Evolutionary conservation across 2,113 vertebrate genomes (phyloP).

Genomic region (Bostrychus sinensis): DNA sequence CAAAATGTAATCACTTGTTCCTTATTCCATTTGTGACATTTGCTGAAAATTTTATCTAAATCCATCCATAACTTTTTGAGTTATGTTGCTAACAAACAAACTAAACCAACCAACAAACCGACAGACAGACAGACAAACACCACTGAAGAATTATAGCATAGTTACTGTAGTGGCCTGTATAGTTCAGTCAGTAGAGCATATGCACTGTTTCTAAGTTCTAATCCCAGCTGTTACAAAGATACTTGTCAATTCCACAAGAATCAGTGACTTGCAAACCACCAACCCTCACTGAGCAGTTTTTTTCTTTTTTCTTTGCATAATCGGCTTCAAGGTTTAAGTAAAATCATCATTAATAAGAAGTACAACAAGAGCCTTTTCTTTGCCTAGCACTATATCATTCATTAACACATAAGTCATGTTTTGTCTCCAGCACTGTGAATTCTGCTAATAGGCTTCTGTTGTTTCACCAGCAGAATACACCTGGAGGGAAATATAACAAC

Average conservation of each 20-base stretch:
- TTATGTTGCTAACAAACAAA: too few relatives aligned
- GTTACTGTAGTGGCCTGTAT: too few relatives aligned
- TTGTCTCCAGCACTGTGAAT: neutral
- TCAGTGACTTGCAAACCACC: conserved; percentile 19
- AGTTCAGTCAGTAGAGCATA: too few relatives aligned
- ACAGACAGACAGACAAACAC: too few relatives aligned
- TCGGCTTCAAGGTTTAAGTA: conserved; percentile 7
- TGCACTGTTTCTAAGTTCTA: too few relatives aligned
- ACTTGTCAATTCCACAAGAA: neutral
- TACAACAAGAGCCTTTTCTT: conserved; percentile 1
- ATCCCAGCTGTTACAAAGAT: too few relatives aligned
- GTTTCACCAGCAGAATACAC: neutral
- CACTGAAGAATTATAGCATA: too few relatives aligned
- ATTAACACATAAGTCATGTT: neutral
- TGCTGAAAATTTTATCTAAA: too few relatives aligned
- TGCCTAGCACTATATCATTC: conserved; percentile 1
- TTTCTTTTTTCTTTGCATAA: conserved; percentile 4
- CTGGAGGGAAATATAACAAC: conserved; percentile 3
- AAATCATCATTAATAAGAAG: conserved; percentile 5
- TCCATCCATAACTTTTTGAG: too few relatives aligned
- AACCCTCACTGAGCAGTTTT: neutral
- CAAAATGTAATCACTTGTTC: too few relatives aligned
- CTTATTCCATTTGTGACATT: too few relatives aligned
- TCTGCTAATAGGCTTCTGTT: neutral
- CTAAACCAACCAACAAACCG: too few relatives aligned